These are phyloP conservation scores for Hozukius guyotensis DNA, from an alignment of 2,797 vertebrate genomes.

Conservation along the genomic window DNA sequence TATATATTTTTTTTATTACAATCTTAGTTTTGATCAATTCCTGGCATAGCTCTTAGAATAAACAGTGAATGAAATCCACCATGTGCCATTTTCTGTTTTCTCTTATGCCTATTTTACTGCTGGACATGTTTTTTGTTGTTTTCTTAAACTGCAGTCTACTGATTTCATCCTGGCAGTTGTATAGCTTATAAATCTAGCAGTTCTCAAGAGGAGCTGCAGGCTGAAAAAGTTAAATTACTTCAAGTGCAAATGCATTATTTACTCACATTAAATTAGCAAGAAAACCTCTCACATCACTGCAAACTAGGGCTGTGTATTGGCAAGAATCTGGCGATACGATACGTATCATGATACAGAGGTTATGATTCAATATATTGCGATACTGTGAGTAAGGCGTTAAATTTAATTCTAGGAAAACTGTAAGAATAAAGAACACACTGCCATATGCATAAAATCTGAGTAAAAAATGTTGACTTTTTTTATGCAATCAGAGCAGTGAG, in stretches of 20 bases:
- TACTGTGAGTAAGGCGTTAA: too few species aligned
- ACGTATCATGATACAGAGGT: too few species aligned
- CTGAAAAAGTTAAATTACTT: background rate
- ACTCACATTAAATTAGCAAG: background rate
- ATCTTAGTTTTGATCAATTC: background rate
- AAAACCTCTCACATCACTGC: background rate
- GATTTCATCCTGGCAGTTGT: background rate
- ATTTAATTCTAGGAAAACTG: too few species aligned
- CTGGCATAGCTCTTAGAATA: background rate
- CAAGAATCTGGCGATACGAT: too few species aligned
- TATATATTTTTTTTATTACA: background rate
- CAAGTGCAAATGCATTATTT: constrained; percentile 1
- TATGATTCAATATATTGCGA: too few species aligned
- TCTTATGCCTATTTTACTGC: background rate
- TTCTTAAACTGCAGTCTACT: background rate
- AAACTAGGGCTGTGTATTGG: background rate
- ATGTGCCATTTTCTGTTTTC: background rate
- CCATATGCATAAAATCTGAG: too few species aligned
- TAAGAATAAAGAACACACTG: too few species aligned
- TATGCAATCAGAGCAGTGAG: too few species aligned
- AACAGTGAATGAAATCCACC: background rate
- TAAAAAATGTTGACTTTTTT: too few species aligned
- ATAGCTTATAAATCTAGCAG: background rate
- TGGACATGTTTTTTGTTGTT: background rate
- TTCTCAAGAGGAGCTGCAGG: background rate